Conservation (phyloP, 2,797 vertebrate genomes). For the Mormyrops attenuatus region DNA sequence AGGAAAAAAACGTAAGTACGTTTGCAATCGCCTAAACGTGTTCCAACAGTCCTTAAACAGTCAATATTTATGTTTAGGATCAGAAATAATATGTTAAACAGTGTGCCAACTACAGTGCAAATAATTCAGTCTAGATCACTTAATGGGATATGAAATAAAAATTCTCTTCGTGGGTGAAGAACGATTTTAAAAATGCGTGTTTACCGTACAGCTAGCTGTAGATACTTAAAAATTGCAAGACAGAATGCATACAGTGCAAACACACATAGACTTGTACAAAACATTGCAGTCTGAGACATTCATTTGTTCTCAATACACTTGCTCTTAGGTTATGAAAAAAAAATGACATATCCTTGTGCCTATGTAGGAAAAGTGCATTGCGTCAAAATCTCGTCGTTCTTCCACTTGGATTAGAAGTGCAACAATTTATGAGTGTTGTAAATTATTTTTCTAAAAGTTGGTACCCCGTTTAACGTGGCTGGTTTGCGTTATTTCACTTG, state of each 20-base stretch:
- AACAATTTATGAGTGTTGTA: background rate
- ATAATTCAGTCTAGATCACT: slow-evolving; percentile 31
- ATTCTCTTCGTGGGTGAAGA: slow-evolving; percentile 36
- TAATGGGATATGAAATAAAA: slow-evolving; percentile 32
- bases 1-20: slow-evolving; percentile 20
- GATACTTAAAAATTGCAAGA: slow-evolving; percentile 41
- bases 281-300: slow-evolving; percentile 46
- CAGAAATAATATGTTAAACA: slow-evolving; percentile 32
- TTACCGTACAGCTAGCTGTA: slow-evolving; percentile 29
- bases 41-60: slow-evolving; percentile 33
- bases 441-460: background rate
- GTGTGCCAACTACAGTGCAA: slow-evolving; percentile 47
- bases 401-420: slow-evolving; percentile 8
- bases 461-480: background rate
- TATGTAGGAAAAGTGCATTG: slow-evolving; percentile 16
- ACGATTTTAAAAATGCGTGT: slow-evolving; percentile 30
- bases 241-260: slow-evolving; percentile 45
- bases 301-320: slow-evolving; percentile 37
- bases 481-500: slow-evolving; percentile 5
- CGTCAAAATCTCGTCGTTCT: background rate
- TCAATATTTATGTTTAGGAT: slow-evolving; percentile 30
- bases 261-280: slow-evolving; percentile 43
- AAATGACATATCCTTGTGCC: slow-evolving; percentile 7
- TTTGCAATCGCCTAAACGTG: slow-evolving; percentile 26
- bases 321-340: slow-evolving; percentile 18